Evolutionary conservation across 1,140 invertebrate genomes (phyloP).

Genomic region (Diabrotica undecimpunctata): DNA sequence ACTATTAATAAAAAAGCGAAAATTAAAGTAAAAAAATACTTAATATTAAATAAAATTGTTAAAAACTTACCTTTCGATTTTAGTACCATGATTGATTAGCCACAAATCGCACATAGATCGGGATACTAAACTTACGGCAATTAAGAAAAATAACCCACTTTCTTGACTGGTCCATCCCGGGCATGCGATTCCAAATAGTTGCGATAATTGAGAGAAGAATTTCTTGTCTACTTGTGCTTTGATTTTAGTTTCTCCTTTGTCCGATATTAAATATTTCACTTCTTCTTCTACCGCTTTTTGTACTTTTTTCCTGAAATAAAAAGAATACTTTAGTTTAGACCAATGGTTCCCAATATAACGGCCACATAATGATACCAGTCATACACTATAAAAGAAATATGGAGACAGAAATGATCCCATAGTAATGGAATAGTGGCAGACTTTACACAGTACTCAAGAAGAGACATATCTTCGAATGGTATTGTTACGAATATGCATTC

Average conservation of each 20-base stretch:
- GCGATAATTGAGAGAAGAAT: constrained; percentile 76
- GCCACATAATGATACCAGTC: too few relatives aligned
- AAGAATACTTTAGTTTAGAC: neutral
- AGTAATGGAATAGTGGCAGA: too few relatives aligned
- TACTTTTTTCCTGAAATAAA: constrained; percentile 31
- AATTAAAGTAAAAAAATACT: too few relatives aligned
- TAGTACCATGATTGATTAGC: constrained; percentile 91
- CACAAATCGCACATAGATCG: constrained; percentile 94
- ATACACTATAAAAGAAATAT: too few relatives aligned
- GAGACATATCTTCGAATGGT: too few relatives aligned
- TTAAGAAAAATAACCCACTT: constrained; percentile 73
- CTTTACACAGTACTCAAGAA: too few relatives aligned
- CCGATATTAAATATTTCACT: constrained; percentile 74
- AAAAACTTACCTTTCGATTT: constrained; percentile 77
- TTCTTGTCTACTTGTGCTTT: constrained; percentile 83
- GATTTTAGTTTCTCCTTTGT: constrained; percentile 60
- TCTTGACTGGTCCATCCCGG: constrained; percentile 74
- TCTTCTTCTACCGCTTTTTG: constrained; percentile 56
- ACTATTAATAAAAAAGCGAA: too few relatives aligned
- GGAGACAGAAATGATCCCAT: too few relatives aligned
- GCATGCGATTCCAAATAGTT: constrained; percentile 78
- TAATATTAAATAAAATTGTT: too few relatives aligned
- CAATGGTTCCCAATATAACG: too few relatives aligned
- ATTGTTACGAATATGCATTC: too few relatives aligned
- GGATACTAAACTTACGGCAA: constrained; percentile 77